These are phyloP conservation scores for Cydia strobilella DNA, from an alignment of 1,140 invertebrate genomes.

Conservation along the genomic window DNA sequence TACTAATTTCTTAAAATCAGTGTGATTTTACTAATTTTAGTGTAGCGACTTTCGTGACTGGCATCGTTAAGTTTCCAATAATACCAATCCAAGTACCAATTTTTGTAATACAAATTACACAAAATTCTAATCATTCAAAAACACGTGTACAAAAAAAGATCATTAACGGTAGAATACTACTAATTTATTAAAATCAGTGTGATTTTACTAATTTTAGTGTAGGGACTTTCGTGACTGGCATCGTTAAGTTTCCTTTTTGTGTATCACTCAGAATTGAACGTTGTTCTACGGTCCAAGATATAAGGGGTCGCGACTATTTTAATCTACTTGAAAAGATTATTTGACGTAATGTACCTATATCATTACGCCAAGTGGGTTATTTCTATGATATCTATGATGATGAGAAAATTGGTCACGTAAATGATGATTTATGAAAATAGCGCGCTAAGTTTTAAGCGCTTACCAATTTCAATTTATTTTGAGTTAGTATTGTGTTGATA, in stretches of 20 bases:
- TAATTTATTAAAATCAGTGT: slow-evolving; percentile 33
- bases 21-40: slow-evolving; percentile 21
- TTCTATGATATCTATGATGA: too few relatives aligned
- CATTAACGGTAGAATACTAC: slow-evolving; percentile 12
- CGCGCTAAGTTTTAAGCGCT: too few relatives aligned
- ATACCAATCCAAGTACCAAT: too few relatives aligned
- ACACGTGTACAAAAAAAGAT: not conserved
- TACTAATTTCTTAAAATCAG: slow-evolving; percentile 31
- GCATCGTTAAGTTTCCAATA: slow-evolving; percentile 7
- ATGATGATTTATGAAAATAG: too few relatives aligned
- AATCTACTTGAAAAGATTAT: too few relatives aligned
- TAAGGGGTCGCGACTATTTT: not conserved
- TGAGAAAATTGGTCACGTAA: too few relatives aligned
- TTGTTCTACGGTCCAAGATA: not conserved
- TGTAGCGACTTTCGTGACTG: slow-evolving; percentile 25
- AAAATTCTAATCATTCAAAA: too few relatives aligned
- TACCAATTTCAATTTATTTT: too few relatives aligned
- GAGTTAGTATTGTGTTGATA: too few relatives aligned
- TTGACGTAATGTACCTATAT: too few relatives aligned
- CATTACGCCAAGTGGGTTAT: too few relatives aligned
- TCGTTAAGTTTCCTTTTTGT: slow-evolving; percentile 26
- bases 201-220: slow-evolving; percentile 15
- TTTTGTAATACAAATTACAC: too few relatives aligned
- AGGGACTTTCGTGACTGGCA: slow-evolving; percentile 14
- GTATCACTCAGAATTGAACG: slow-evolving; percentile 13